phyloP scores from a whole-genome alignment of 30 jellyfish, hydroid and myxozoan species.

The Morbakka virulenta region DNA sequence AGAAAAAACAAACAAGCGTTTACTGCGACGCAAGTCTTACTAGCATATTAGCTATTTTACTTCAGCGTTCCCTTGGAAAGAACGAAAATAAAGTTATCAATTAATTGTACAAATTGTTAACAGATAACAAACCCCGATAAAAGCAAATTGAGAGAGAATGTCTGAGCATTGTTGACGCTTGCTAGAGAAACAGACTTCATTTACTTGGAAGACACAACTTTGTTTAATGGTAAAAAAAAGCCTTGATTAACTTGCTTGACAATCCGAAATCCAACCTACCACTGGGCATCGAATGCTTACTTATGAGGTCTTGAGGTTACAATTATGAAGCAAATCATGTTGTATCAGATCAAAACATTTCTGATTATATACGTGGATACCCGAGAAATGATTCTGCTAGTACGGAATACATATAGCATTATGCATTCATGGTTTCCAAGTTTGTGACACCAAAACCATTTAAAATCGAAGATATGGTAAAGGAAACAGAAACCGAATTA shows the following conservation, averaged over 20 bases:
- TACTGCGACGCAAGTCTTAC: conserved; percentile 16
- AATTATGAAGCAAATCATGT: neutral
- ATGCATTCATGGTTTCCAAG: too few species aligned
- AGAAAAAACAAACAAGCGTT: neutral
- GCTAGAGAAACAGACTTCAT: neutral
- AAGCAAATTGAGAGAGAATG: conserved; percentile 38
- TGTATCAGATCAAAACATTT: neutral
- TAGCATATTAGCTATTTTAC: conserved; percentile 13
- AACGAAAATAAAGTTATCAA: conserved; percentile 7
- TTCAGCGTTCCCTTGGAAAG: conserved; percentile 19
- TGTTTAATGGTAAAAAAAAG: neutral
- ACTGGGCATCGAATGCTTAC: conserved; percentile 15
- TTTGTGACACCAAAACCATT: conserved; percentile 13
- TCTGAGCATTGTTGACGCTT: conserved; percentile 22
- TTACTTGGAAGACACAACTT: neutral
- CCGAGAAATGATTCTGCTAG: neutral
- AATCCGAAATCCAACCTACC: too few species aligned
- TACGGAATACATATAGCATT: neutral
- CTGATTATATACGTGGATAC: conserved; percentile 7
- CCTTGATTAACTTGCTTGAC: too few species aligned
- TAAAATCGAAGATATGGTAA: neutral
- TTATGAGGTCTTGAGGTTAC: conserved; percentile 7
- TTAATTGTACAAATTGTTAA: conserved; percentile 1
- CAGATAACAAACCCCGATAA: conserved; percentile 13
- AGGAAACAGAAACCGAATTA: too few species aligned